Evolutionary conservation across 1,140 invertebrate genomes (phyloP), one percentile per base, ranked within the genome.

Genomic region (Calycopis cecrops): DNA sequence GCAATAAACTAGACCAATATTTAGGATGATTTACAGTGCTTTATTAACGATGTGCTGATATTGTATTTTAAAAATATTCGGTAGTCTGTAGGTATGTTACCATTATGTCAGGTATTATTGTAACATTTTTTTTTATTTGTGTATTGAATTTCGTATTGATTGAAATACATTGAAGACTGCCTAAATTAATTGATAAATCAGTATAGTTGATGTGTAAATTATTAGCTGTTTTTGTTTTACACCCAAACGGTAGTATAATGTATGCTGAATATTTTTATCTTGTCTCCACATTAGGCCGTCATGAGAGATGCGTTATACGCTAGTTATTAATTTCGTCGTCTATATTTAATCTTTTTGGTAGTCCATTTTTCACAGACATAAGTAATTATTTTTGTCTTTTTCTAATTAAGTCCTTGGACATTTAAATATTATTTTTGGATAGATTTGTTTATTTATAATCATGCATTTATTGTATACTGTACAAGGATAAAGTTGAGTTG

Each of bases 1-100:
- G 83, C 80, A 86, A 86, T 85, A 85, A 85, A 79, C 69, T 87
- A 87, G 84, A 87, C 81, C 84, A 87, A 87, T 87, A 82, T 84
- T 81, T 85, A 85, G 81, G 82, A 77, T 71, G 69, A 80, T 82
- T 83, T 86, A 85, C 81, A 86, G 67, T 76, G 79, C 78, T 84
- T 83, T 82, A 80, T 63, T 76, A 64, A 76, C 73, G 51, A 61
- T 74, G 73, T 81, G 77, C 74, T 79, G 76, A 79, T 76, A 80
- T 80, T 80, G 76, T 79, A 74, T 75, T 73, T 76, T 75, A 65
- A 79, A n/a, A 81, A 73, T 67, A 72, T 69, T 72, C 56, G 62
- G 65, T 72, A 79, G 76, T 84, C 75, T 52, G 60, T 82, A 79
- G 76, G 68, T 79, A 70, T 62, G 79, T 85, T 83, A 85, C 81